Percentiles rank a stretch among this genome's conserved stretches.
These are phyloP conservation scores for Epistrophe grossulariae DNA, from an alignment of 2,888 invertebrate genomes.

Conservation along the genomic window DNA sequence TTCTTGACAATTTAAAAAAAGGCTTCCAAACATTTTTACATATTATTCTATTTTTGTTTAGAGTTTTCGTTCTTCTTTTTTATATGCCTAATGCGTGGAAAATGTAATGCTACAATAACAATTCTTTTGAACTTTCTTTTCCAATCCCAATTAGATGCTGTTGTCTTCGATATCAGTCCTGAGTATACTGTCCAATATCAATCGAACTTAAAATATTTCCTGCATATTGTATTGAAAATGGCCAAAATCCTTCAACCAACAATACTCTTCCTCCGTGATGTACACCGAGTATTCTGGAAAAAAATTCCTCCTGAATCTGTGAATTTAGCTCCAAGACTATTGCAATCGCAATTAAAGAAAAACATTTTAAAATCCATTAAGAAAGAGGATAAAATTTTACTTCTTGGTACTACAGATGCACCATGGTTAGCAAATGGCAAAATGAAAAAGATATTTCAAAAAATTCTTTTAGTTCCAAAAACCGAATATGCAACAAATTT, in stretches of 20 bases:
- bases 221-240: slow-evolving; percentile 87
- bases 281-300: slow-evolving; percentile 86
- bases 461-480: slow-evolving; percentile 80
- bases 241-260: slow-evolving; percentile 86
- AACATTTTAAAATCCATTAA: slow-evolving; percentile 85
- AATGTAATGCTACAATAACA: not conserved
- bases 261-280: slow-evolving; percentile 86
- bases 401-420: slow-evolving; percentile 85
- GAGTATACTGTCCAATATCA: slow-evolving; percentile 86
- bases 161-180: slow-evolving; percentile 87
- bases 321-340: slow-evolving; percentile 84
- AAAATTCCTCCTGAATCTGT: slow-evolving; percentile 82
- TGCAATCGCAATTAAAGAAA: slow-evolving; percentile 85
- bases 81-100: not conserved
- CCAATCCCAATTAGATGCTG: slow-evolving; percentile 83
- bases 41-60: not conserved
- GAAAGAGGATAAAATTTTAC: slow-evolving; percentile 85
- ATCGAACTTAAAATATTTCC: slow-evolving; percentile 86
- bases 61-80: not conserved
- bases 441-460: slow-evolving; percentile 81
- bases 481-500: slow-evolving; percentile 82
- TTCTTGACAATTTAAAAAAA: too few relatives aligned
- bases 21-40: too few relatives aligned
- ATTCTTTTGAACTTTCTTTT: not conserved
- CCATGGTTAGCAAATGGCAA: slow-evolving; percentile 84